Percentiles rank a stretch among this genome's conserved stretches.
Evolutionary conservation across 2,888 invertebrate species (phyloP).

Genomic region (Aethes cnicana): DNA sequence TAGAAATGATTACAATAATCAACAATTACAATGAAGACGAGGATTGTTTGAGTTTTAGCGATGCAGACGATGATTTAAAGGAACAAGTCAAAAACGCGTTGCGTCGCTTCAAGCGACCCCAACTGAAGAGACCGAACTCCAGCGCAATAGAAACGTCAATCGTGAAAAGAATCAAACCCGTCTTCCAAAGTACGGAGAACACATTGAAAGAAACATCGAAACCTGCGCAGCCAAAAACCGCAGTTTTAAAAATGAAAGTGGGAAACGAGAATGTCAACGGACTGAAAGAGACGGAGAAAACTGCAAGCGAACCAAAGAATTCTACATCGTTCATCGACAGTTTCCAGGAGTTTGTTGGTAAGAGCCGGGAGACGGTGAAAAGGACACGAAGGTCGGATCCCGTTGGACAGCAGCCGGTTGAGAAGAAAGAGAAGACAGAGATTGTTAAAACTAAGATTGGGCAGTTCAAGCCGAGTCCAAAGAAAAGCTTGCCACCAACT

Average conservation of each 20-base stretch:
- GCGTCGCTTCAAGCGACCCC: not conserved
- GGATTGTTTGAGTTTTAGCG: conserved; percentile 11
- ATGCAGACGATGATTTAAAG: not conserved
- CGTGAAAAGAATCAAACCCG: not conserved
- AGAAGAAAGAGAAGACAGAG: conserved; percentile 40
- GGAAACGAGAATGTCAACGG: not conserved
- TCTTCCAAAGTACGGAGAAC: conserved; percentile 24
- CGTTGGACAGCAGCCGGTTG: too few species aligned
- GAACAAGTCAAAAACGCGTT: conserved; percentile 5
- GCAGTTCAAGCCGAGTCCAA: conserved; percentile 49
- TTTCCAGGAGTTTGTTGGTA: conserved; percentile 21
- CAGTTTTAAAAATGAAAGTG: not conserved
- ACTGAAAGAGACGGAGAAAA: not conserved
- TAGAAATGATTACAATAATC: conserved; percentile 54
- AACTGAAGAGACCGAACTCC: not conserved
- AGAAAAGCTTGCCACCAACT: conserved; percentile 11
- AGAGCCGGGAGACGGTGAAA: conserved; percentile 2
- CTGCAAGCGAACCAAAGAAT: not conserved
- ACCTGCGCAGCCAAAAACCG: not conserved
- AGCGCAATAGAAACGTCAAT: not conserved
- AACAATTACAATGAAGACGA: conserved; percentile 43
- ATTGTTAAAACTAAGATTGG: conserved; percentile 58
- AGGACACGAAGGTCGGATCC: too few species aligned
- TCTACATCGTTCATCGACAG: conserved; percentile 11
- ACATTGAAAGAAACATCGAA: conserved; percentile 12